Evolutionary conservation across 2,113 vertebrate species (phyloP), one percentile per base, ranked within the genome.

Genomic region (Callionymus lyra): DNA sequence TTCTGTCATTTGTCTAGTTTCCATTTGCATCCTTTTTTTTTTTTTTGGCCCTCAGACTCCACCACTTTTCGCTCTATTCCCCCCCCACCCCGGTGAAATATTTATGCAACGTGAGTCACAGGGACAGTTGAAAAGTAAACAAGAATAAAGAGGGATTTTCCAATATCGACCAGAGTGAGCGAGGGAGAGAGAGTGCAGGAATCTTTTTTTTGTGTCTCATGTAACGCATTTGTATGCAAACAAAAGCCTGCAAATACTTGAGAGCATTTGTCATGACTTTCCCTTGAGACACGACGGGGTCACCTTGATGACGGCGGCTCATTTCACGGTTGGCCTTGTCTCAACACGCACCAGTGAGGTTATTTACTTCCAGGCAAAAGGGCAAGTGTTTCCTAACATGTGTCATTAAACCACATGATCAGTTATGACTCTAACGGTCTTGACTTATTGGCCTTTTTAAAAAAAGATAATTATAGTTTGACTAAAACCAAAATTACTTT

Each of bases 1-100:
- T 76, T 76, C 53, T 73, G 54, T 75, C 72, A 63, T 72, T 73
- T 67, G 60, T 73, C 67, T 52, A 44, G 60, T 76, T 66, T 63
- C 68, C 68, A 74, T 79, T 80, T 77, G 74, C 75, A 73, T 77
- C 63, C 55, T 47, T 51, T 18, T 21, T 35, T 41, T 12, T 38
- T 47, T 36, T 39, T 14, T 34, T 53, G 51, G 47, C 46, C 65
- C 63, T 34, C 34, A 41, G 43, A 62, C 58, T 59, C 14, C 10
- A 42, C 41, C n/a, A 17, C 53, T 58, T 56, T 58, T 74, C 48
- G 42, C 44, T 33, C 53, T 50, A 68, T 6, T 63, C 59, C 47
- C 54, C 40, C 65, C 69, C 50, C 32, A 45, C 21, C 21, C 21
- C 21, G 34, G 53, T 73, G 47, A 63, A 77, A 71, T 80, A 78